These are phyloP conservation scores for Epinotia nisella DNA, from an alignment of 2,888 invertebrate species.

Conservation along the genomic window DNA sequence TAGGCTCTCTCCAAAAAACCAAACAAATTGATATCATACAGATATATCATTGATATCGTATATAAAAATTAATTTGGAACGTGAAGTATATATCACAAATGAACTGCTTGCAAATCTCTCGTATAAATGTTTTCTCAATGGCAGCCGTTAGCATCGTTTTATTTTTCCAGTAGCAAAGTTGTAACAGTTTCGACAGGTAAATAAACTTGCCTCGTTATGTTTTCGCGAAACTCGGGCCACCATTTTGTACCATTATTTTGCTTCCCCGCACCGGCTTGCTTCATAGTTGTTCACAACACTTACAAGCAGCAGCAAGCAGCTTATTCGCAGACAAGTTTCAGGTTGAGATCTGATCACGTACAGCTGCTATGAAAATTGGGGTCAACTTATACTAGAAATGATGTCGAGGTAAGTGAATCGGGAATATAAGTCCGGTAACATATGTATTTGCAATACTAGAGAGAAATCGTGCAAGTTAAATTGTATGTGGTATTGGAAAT, in stretches of 20 bases:
- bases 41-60: too few relatives aligned
- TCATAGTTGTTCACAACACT: neutral
- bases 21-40: neutral
- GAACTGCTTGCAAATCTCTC: neutral
- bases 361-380: neutral
- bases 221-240: conserved; percentile 14
- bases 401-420: neutral
- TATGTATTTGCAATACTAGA: conserved; percentile 16
- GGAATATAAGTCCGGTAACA: neutral
- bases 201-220: conserved; percentile 27
- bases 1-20: too few relatives aligned
- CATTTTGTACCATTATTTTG: conserved; percentile 30
- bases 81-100: neutral
- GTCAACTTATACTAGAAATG: neutral
- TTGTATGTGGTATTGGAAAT: conserved; percentile 5
- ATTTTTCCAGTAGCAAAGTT: neutral
- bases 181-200: conserved; percentile 19
- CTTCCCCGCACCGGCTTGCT: conserved; percentile 22
- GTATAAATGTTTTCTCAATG: neutral
- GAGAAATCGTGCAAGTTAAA: conserved; percentile 4
- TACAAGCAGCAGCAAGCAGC: too few relatives aligned
- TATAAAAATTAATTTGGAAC: neutral
- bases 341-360: neutral
- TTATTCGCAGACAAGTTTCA: neutral
- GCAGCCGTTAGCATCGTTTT: neutral